These are phyloP conservation scores for Calliopum simillimum DNA, from an alignment of 2,888 invertebrate genomes.

Conservation along the genomic window DNA sequence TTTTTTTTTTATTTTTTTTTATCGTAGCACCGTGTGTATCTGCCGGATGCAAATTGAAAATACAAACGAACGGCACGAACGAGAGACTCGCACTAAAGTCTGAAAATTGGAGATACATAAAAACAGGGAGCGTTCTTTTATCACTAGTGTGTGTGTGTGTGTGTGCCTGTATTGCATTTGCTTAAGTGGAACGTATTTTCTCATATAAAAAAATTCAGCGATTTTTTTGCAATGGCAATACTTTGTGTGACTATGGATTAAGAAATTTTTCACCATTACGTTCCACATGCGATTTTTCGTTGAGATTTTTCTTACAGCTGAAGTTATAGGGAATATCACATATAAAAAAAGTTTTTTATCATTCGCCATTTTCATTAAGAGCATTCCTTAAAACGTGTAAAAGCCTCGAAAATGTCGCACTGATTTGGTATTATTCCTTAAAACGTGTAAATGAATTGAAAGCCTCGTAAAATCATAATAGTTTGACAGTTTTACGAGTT, in stretches of 20 bases:
- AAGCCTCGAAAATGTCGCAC: too few species aligned
- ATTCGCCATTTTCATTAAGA: too few species aligned
- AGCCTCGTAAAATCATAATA: too few species aligned
- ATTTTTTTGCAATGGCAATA: slow-evolving; percentile 11
- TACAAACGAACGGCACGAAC: slow-evolving; percentile 53
- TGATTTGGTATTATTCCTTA: too few species aligned
- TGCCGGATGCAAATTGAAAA: slow-evolving; percentile 36
- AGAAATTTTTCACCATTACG: slow-evolving; percentile 14
- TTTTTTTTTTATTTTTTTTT: slow-evolving; percentile 35
- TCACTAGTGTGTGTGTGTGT: neutral
- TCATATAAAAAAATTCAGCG: neutral
- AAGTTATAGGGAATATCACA: too few species aligned
- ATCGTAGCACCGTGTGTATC: slow-evolving; percentile 44
- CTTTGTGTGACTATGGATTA: slow-evolving; percentile 20
- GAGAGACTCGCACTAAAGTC: slow-evolving; percentile 52
- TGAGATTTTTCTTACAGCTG: too few species aligned
- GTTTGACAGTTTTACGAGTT: too few species aligned
- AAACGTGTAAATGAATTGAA: too few species aligned
- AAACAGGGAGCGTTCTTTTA: slow-evolving; percentile 2
- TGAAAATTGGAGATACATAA: slow-evolving; percentile 23
- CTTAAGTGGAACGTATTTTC: neutral
- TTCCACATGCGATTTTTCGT: neutral
- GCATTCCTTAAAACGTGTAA: too few species aligned
- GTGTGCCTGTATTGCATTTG: too few species aligned
- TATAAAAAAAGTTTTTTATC: too few species aligned